A percentile compares a stretch with the other conserved stretches of the same genome.
phyloP scores from a whole-genome alignment of 2,113 vertebrate species.

The Equus quagga region DNA sequence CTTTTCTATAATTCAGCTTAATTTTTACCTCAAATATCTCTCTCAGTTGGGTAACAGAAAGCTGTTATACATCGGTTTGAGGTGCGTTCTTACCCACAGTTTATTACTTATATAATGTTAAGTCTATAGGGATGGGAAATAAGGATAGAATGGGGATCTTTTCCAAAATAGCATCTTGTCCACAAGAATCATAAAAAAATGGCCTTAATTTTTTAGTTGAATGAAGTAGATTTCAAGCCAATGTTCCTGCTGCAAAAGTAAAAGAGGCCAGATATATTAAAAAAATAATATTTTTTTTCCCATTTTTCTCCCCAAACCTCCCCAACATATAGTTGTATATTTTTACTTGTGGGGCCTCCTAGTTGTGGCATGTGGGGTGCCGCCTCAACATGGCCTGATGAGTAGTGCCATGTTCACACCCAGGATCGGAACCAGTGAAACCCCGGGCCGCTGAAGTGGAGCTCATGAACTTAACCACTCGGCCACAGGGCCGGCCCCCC shows the following conservation, averaged over 20 bases:
- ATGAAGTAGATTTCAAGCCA: neutral
- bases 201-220: neutral
- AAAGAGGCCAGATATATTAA: neutral
- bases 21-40: neutral
- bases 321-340: too few relatives aligned
- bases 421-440: too few relatives aligned
- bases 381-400: too few relatives aligned
- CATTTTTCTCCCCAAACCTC: too few relatives aligned
- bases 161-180: neutral
- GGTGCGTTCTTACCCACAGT: neutral
- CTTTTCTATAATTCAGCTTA: neutral
- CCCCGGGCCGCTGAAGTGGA: too few relatives aligned
- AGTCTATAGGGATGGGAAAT: neutral
- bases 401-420: too few relatives aligned
- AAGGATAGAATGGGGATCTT: neutral
- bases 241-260: neutral
- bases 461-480: too few relatives aligned
- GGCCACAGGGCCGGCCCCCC: too few relatives aligned
- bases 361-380: too few relatives aligned
- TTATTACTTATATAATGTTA: neutral
- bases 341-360: too few relatives aligned
- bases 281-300: too few relatives aligned
- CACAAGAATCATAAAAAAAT: neutral
- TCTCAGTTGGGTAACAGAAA: neutral
- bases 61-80: neutral